Evolutionary conservation across 2,888 invertebrate species (phyloP), one percentile per base, ranked within the genome.

Genomic region (Xanthostigma xanthostigma): DNA sequence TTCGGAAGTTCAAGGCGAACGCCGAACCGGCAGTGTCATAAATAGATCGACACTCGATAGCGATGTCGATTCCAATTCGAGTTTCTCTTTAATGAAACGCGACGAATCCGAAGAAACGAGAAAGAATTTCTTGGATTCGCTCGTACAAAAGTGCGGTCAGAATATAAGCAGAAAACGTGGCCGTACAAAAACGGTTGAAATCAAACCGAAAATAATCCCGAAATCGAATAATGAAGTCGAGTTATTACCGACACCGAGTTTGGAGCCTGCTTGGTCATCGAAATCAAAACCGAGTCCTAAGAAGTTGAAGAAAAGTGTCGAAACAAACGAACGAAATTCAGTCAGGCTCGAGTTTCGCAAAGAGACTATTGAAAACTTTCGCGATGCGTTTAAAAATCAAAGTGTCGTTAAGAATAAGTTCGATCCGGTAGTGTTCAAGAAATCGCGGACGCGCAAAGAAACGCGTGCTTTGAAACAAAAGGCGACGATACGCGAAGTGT

Each of bases 401-500:
- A 76, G 74, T 27, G 62, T 79, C 49, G 68, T 75, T 44, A 72
- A 75, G 39, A 73, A 73, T 12, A 75, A 76, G 63, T 84, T 86
- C 58, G 73, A 81, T 35, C 80, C 86, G 0, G 75, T 84, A 36
- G 78, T 86, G 44, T 60, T 85, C 50, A 48, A 42, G 8, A 80
- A 83, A 60, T 78, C 84, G 42, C 73, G 86, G 57, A 86, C 86
- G 13, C 72, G 86, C 57, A 84, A 81, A 36, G 84, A 86, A 62
- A 84, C 82, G 43, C 72, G 83, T 57, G 74, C 81, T 13, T 63
- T 77, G 55, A 84, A 85, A 63, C 81, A 82, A 59, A 72, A 82
- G 57, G 84, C 84, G 40, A 83, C 84, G 3, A 86, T 87, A 41
- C 79, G 84, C 55, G 86, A 88, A 67, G 85, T 88, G 3, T 88